Conservation (phyloP, 2,888 invertebrate species). For the Mythimna vitellina region DNA sequence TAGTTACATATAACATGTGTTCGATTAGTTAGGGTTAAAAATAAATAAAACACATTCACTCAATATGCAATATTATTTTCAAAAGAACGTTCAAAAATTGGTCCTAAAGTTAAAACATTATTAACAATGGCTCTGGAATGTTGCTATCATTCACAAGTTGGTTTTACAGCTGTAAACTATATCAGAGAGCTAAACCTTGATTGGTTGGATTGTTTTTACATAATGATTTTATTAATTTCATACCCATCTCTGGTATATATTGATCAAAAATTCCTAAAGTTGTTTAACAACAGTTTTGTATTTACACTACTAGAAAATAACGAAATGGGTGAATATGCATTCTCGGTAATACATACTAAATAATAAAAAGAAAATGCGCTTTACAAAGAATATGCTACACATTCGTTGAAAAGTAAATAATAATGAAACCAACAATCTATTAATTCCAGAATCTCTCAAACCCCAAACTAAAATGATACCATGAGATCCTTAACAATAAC, state of each 20-base stretch:
- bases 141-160: conserved; percentile 84
- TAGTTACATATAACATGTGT: conserved; percentile 31
- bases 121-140: conserved; percentile 91
- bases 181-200: conserved; percentile 81
- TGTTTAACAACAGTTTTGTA: conserved; percentile 76
- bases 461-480: conserved; percentile 84
- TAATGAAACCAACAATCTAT: conserved; percentile 82
- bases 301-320: conserved; percentile 66
- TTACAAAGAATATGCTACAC: conserved; percentile 63
- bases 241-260: conserved; percentile 64
- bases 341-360: conserved; percentile 55
- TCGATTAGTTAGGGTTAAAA: conserved; percentile 50
- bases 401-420: conserved; percentile 71
- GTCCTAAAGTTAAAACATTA: conserved; percentile 90
- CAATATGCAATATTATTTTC: conserved; percentile 91
- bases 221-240: conserved; percentile 61
- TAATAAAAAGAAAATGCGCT: conserved; percentile 62
- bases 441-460: conserved; percentile 86
- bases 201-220: conserved; percentile 54
- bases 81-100: conserved; percentile 91
- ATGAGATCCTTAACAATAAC: conserved; percentile 91
- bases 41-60: conserved; percentile 76
- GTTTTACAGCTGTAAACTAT: conserved; percentile 76
- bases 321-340: conserved; percentile 60
- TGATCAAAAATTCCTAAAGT: conserved; percentile 71